phyloP scores from a whole-genome alignment of 2,888 invertebrate genomes.

The Eurois occulta region DNA sequence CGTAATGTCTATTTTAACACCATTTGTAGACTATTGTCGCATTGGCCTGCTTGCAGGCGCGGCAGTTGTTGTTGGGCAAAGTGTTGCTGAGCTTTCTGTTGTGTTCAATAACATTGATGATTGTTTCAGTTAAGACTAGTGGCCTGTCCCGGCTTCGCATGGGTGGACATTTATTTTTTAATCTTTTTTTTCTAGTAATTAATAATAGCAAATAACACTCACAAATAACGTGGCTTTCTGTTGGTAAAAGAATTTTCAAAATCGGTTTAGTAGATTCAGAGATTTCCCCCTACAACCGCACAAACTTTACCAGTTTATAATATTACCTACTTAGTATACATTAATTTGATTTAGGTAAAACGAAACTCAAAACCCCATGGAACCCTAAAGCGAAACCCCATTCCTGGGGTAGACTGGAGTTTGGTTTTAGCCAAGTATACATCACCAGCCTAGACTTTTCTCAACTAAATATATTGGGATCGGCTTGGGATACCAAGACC shows the following conservation, averaged over 20 bases:
- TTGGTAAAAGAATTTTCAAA: no score
- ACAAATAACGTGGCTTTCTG: no score
- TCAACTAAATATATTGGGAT: neutral
- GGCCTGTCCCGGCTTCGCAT: no score
- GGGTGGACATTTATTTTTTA: no score
- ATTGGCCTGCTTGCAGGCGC: constrained; percentile 19
- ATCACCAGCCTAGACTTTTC: neutral
- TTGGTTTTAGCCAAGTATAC: neutral
- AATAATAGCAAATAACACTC: no score
- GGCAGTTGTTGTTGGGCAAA: constrained; percentile 16
- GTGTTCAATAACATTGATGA: neutral
- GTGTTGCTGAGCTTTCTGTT: constrained; percentile 13
- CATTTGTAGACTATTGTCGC: constrained; percentile 20
- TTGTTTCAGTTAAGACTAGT: no score
- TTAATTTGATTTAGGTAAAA: neutral
- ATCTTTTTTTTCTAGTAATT: no score
- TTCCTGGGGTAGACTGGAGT: neutral
- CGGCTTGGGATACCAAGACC: no score
- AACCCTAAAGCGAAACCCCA: neutral
- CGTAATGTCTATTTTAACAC: constrained; percentile 61
- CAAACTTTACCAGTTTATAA: no score
- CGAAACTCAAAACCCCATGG: neutral
- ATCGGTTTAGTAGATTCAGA: no score
- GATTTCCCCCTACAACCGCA: no score
- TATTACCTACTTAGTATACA: no score